A percentile compares a stretch with the other conserved stretches of the same genome.
Conservation (phyloP, 2,888 invertebrate species). For the Perithous albicinctus region DNA sequence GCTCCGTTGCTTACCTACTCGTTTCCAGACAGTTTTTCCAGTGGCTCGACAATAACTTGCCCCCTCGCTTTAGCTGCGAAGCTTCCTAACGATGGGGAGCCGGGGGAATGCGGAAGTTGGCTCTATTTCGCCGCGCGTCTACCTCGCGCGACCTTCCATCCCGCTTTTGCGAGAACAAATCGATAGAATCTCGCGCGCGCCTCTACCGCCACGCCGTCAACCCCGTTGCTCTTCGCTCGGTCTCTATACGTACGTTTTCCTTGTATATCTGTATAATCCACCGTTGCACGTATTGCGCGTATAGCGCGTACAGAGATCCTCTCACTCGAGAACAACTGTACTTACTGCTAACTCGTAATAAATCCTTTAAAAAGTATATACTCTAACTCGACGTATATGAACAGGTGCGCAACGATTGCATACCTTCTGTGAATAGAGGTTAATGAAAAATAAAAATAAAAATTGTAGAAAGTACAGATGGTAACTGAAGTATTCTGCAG, state of each 20-base stretch:
- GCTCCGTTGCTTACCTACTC: slow-evolving; percentile 36
- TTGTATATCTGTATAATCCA: not conserved
- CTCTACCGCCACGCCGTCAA: slow-evolving; percentile 57
- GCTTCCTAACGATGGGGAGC: slow-evolving; percentile 57
- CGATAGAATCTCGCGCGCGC: slow-evolving; percentile 77
- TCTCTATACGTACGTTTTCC: slow-evolving; percentile 31
- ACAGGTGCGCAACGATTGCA: not conserved
- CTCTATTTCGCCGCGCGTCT: slow-evolving; percentile 75
- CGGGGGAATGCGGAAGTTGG: slow-evolving; percentile 77
- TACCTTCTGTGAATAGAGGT: not conserved
- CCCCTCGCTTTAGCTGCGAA: slow-evolving; percentile 32
- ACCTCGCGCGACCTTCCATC: slow-evolving; percentile 72
- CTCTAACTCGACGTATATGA: not conserved
- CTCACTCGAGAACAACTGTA: slow-evolving; percentile 17
- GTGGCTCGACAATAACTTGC: slow-evolving; percentile 32
- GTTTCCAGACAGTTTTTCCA: slow-evolving; percentile 29
- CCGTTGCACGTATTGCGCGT: slow-evolving; percentile 15
- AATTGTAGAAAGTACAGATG: not conserved
- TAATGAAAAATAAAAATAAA: too few relatives aligned
- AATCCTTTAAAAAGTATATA: not conserved
- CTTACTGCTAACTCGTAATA: not conserved
- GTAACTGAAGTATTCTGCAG: not conserved
- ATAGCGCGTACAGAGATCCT: slow-evolving; percentile 22
- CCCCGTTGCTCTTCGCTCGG: slow-evolving; percentile 50
- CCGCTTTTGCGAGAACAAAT: slow-evolving; percentile 79